Evolutionary conservation across 2,888 invertebrate genomes (phyloP).

Genomic region (Clitarchus hookeri): DNA sequence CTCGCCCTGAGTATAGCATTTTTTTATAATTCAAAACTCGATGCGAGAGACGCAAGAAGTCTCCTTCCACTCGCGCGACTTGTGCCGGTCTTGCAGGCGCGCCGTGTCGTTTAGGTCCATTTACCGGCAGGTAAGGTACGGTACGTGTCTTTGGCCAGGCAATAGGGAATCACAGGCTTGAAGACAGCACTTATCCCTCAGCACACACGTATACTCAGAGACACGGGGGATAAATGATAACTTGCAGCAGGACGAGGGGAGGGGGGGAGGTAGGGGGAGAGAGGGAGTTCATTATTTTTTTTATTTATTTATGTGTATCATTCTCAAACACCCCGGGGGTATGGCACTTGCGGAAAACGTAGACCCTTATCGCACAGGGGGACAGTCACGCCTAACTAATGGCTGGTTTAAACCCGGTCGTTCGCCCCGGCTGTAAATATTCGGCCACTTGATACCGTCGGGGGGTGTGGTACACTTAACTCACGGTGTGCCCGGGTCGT

Average conservation of each 20-base stretch:
- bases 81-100: not conserved
- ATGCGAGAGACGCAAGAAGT: too few species aligned
- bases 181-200: not conserved
- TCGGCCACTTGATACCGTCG: too few species aligned
- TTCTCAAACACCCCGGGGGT: conserved; percentile 4
- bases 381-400: not conserved
- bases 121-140: not conserved
- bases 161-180: too few species aligned
- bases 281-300: too few species aligned
- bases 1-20: too few species aligned
- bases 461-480: too few species aligned
- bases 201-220: not conserved
- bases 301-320: not conserved
- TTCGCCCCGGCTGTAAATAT: too few species aligned
- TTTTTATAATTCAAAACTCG: too few species aligned
- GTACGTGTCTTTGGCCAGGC: conserved; percentile 7
- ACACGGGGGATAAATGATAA: not conserved
- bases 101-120: not conserved
- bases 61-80: not conserved
- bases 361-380: not conserved
- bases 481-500: too few species aligned
- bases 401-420: too few species aligned
- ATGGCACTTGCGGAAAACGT: conserved; percentile 1
- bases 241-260: not conserved
- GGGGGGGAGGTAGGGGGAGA: not conserved